Conservation (phyloP, 1,140 invertebrate species). For the Bicyclus anynana region DNA sequence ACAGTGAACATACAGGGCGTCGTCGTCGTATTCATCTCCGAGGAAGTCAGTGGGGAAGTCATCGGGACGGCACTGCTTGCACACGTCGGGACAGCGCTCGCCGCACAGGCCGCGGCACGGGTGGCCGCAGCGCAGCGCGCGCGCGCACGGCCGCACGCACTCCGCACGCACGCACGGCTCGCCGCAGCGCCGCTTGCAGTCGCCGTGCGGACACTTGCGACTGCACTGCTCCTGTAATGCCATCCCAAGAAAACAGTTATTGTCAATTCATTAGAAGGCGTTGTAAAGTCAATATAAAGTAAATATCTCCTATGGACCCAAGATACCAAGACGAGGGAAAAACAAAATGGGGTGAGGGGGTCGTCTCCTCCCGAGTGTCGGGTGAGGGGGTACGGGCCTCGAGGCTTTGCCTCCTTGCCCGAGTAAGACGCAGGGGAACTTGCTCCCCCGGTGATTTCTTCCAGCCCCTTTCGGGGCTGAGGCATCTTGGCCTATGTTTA, state of each 20-base stretch:
- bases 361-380: too few relatives aligned
- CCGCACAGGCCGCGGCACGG: conserved; percentile 83
- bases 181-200: conserved; percentile 78
- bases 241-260: not conserved
- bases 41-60: conserved; percentile 77
- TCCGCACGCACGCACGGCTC: conserved; percentile 68
- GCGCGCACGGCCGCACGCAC: conserved; percentile 77
- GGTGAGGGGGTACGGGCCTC: too few relatives aligned
- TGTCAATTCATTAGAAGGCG: too few relatives aligned
- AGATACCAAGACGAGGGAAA: too few relatives aligned
- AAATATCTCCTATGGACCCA: too few relatives aligned
- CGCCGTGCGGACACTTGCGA: conserved; percentile 75
- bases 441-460: too few relatives aligned
- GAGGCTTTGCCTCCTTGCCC: too few relatives aligned
- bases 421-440: too few relatives aligned
- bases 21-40: conserved; percentile 77
- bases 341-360: too few relatives aligned
- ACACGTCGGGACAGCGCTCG: conserved; percentile 79
- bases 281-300: too few relatives aligned
- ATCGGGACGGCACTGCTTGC: conserved; percentile 68
- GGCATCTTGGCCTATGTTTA: too few relatives aligned
- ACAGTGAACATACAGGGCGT: conserved; percentile 74
- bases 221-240: conserved; percentile 58
- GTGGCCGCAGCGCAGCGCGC: conserved; percentile 78
- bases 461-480: too few relatives aligned